Evolutionary conservation across 2,797 vertebrate species (phyloP), one percentile per base, ranked within the genome.

Genomic region (Bradypodion ventrale): DNA sequence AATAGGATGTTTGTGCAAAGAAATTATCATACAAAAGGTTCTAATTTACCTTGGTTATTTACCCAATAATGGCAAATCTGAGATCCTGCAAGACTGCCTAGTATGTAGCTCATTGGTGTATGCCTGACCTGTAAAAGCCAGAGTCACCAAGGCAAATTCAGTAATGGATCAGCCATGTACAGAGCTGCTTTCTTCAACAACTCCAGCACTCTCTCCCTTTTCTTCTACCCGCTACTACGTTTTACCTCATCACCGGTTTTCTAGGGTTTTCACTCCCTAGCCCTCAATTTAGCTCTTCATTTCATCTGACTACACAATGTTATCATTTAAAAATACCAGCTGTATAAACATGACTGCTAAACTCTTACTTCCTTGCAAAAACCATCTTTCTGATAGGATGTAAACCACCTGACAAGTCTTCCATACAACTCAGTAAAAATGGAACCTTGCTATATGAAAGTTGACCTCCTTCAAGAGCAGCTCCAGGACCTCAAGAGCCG

Each of bases 371-470:
- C 2, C 84, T 83, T 90, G 0, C 0, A 88, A 91, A 52, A 85
- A 68, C 60, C 83, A 69, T 85, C 77, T 56, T 88, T 88, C 72
- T 63, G 52, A 60, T 87, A 99, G 98, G 90, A 92, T 3, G 88
- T 98, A 73, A 87, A 89, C 2, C 59, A 84, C 85, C 94, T 98
- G 91, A 89, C 91, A 72, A 95, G 86, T 25, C 96, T 96, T 4
- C 95, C 96, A 0, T 92, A 94, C 83, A 91, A 93, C 82, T 95
- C 95, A 0, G 85, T 96, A 21, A 96, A 97, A 94, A 97, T 99
- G 94, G 94, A 96, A 77, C 95, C 93, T 89, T 97, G 97, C 85
- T 98, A 97, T 85, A 82, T 94, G 83, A 96, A 96, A 92, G 97
- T 98, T 27, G 87, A 93, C 87, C 91, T 92, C 19, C 96, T 99